Percentiles rank a stretch among this genome's conserved stretches.
These are phyloP conservation scores for Sarcophaga peregrina DNA, from an alignment of 1,140 invertebrate genomes.

Conservation along the genomic window DNA sequence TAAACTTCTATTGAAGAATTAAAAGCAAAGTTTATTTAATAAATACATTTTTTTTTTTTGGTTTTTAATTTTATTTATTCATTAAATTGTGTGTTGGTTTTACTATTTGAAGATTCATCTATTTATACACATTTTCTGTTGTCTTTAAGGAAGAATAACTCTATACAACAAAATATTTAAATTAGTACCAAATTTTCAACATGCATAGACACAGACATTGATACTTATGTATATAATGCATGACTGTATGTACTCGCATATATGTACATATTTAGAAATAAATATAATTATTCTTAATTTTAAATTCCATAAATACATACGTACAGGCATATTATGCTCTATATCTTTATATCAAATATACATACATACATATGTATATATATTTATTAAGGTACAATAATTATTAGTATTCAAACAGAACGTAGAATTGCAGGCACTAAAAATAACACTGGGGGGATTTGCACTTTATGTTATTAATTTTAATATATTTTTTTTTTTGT, in stretches of 20 bases:
- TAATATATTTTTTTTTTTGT: neutral
- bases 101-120: neutral
- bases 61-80: neutral
- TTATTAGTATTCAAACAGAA: constrained; percentile 2
- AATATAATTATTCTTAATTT: neutral
- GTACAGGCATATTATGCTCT: neutral
- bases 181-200: constrained; percentile 10
- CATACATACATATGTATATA: neutral
- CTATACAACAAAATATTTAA: constrained; percentile 5
- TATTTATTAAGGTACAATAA: constrained; percentile 3
- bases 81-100: constrained; percentile 3
- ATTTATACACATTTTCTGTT: constrained; percentile 1
- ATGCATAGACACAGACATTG: neutral
- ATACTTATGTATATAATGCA: neutral
- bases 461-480: neutral
- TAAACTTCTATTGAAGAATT: no score
- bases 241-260: no score
- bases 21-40: no score
- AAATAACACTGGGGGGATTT: constrained; percentile 6
- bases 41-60: neutral
- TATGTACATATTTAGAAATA: no score
- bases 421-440: constrained; percentile 13
- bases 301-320: neutral
- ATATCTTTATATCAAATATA: neutral
- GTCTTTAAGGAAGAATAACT: neutral